Evolutionary conservation across 2,888 invertebrate genomes (phyloP).

Genomic region (Hyposoter dolosus): DNA sequence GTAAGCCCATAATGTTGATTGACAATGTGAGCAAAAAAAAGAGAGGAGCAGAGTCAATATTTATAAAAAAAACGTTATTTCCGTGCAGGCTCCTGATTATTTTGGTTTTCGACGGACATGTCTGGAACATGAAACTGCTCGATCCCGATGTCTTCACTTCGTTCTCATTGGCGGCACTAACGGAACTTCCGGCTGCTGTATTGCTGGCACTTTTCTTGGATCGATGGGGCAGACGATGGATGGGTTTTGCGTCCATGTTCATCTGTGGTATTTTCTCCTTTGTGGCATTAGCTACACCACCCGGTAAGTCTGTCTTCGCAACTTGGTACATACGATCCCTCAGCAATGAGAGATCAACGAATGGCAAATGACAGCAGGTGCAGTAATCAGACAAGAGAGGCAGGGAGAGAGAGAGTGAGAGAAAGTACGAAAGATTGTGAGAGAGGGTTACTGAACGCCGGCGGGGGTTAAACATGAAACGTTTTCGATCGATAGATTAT

Average conservation of each 20-base stretch:
- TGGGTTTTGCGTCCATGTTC: constrained; percentile 93
- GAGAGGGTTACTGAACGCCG: constrained; percentile 30
- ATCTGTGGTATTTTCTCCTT: constrained; percentile 92
- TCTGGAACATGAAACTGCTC: constrained; percentile 93
- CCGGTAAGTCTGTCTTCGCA: constrained; percentile 85
- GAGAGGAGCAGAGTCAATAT: background rate
- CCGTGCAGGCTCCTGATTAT: constrained; percentile 91
- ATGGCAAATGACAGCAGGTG: background rate
- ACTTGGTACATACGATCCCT: background rate
- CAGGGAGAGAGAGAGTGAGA: background rate
- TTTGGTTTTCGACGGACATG: constrained; percentile 94
- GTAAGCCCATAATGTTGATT: too few species aligned
- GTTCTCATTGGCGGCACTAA: constrained; percentile 93
- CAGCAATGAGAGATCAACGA: constrained; percentile 2
- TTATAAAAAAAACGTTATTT: background rate
- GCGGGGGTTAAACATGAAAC: constrained; percentile 44
- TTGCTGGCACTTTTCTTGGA: constrained; percentile 92
- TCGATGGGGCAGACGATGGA: constrained; percentile 94
- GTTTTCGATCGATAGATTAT: constrained; percentile 68
- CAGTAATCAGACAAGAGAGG: background rate
- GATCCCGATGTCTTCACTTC: constrained; percentile 93
- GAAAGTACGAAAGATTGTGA: constrained; percentile 25
- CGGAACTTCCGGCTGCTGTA: constrained; percentile 94
- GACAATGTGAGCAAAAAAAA: too few species aligned
- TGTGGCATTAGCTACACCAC: constrained; percentile 90